Base-by-base conservation (phyloP, 2,113 vertebrate genomes). In the Osmerus mordax region DNA sequence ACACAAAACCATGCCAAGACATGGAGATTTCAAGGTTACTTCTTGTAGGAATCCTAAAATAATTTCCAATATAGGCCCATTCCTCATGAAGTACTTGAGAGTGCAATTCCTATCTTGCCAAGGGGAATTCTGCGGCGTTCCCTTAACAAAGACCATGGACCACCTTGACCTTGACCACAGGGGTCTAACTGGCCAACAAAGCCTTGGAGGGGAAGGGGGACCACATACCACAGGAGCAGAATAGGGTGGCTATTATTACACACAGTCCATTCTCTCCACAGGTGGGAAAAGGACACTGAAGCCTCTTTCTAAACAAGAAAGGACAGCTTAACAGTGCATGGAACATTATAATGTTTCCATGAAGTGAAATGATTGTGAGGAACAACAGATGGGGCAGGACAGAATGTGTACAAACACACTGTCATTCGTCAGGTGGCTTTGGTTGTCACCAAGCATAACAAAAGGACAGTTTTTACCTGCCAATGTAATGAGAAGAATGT, bases 201-300 rank as follows among this genome's bases (percentile, higher is more conserved):
- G 69, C 74, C 66, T 56, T 58, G n/a, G 6, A 56, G 80, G 81
- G 86, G 74, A 70, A 63, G 47, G 71, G 53, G 64, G 69, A 59
- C 71, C 54, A 71, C 70, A 78, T 72, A 67, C 66, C 66, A 16
- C 23, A 19, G 36, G 5, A 63, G 19, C 41, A 36, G 66, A 61
- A 79, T 74, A 82, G 83, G 71, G 72, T 75, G 74, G 8, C 72
- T 89, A 85, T 86, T 86, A 80, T 87, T 85, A 87, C 70, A 60
- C 19, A 72, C 77, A 19, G 66, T 56, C 47, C 23, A n/a, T 59
- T 76, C 70, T 72, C 65, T 73, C 63, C 63, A 58, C 71, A 55
- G 14, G 47, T 62, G 11, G 55, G 55, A 74, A 55, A 75, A 81
- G 78, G 32, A 83, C 64, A 77, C 56, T 18, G 15, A 80, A 81